Conservation (phyloP, 2,888 invertebrate species). For the Blomia tropicalis region DNA sequence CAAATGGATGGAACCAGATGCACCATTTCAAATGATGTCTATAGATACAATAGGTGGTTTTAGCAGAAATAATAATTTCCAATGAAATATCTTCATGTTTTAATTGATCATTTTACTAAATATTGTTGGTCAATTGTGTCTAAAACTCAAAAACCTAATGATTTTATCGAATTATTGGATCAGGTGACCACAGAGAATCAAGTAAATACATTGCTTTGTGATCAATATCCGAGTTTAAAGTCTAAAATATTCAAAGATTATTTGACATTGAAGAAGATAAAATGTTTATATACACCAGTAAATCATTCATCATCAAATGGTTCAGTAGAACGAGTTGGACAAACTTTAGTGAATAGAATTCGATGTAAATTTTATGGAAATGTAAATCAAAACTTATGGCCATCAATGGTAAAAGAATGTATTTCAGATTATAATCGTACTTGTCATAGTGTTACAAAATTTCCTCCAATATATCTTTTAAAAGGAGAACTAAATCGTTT, state of each 20-base stretch:
- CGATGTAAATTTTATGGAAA: too few relatives aligned
- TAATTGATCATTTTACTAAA: background rate
- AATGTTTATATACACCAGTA: background rate
- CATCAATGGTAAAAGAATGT: too few relatives aligned
- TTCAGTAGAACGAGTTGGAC: background rate
- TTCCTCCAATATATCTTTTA: too few relatives aligned
- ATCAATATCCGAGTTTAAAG: background rate
- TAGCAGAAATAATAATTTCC: background rate
- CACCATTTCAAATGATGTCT: slow-evolving; percentile 15
- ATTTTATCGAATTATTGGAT: background rate
- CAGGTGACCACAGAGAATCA: background rate
- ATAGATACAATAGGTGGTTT: slow-evolving; percentile 10
- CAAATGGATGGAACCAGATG: background rate
- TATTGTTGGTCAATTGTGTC: background rate
- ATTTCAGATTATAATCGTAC: too few relatives aligned
- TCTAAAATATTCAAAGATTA: background rate
- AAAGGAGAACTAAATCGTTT: too few relatives aligned
- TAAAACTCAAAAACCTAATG: background rate
- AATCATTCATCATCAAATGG: background rate
- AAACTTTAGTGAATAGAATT: background rate
- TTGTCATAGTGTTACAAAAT: too few relatives aligned
- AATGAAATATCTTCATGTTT: too few relatives aligned
- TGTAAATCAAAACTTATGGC: too few relatives aligned
- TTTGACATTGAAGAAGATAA: background rate
- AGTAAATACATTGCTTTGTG: background rate